Evolutionary conservation across 2,888 invertebrate species (phyloP), one percentile per base, ranked within the genome.

Genomic region (Callimorpha dominula): DNA sequence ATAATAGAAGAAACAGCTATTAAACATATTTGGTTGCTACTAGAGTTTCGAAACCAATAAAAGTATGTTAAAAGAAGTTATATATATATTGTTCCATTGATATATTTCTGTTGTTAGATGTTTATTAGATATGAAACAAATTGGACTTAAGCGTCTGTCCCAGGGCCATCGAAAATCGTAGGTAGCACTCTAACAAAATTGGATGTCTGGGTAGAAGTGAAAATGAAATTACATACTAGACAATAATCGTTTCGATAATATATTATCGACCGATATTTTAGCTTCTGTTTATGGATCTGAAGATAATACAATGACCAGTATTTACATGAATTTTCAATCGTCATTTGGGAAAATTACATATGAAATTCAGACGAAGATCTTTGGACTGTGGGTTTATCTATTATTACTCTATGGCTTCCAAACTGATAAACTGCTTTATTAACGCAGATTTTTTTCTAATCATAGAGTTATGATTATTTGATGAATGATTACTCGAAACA

Each of bases 141-240:
- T 69, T 62, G 63, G 50, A 69, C 62, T 62, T 69, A 69, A 50
- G 60, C 64, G 43, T 65, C 42, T 68, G 71, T 65, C 66, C 74
- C 57, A 11, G 50, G 52, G 11, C 57, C 52, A 20, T 74, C 67
- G 74, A 74, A 74, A 72, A 76, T 71, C 75, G 73, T 65, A 67
- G 46, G 63, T 65, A 77, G 72, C 80, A 82, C 81, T 81, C 66
- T 57, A 74, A 75, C 64, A n/a, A 79, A 79, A 82, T 77, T 81
- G 77, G 65, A 70, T 64, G 49, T 43, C 65, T 69, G 14, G 40
- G n/a, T 70, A 68, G 12, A 57, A 68, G 49, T 65, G 20, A 70
- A 74, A 60, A 74, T 76, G 70, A 71, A 74, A 71, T 65, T 65
- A 67, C 65, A 57, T 57, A 57, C 49, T 42, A 64, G 54, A 71